phyloP scores from a whole-genome alignment of 2,797 vertebrate species.

The Etheostoma perlongum region DNA sequence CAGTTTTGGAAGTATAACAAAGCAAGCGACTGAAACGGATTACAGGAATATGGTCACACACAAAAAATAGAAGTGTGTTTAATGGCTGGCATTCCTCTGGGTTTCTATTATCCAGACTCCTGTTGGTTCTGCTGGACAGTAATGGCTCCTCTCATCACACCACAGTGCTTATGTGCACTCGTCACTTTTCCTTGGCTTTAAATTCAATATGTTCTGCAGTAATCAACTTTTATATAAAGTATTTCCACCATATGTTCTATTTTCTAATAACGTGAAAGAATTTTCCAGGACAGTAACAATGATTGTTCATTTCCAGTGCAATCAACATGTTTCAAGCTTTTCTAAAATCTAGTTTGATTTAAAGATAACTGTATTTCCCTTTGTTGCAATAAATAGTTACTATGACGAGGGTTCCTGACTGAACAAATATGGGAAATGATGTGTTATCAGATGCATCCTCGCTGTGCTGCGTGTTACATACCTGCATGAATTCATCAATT shows the following conservation, averaged over 20 bases:
- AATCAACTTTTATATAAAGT: neutral
- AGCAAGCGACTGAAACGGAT: neutral
- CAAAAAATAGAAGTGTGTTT: neutral
- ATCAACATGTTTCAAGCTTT: neutral
- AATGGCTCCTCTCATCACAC: slow-evolving; percentile 11
- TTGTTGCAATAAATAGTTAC: too few species aligned
- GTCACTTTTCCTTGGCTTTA: neutral
- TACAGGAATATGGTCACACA: neutral
- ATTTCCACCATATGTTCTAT: too few species aligned
- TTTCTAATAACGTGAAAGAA: neutral
- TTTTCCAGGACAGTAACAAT: neutral
- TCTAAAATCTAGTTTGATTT: neutral
- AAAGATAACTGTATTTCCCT: too few species aligned
- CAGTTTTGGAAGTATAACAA: neutral
- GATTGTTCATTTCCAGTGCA: neutral
- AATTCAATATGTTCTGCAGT: neutral
- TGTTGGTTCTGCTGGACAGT: slow-evolving; percentile 27
- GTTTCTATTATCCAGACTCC: slow-evolving; percentile 32
- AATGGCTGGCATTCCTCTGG: neutral
- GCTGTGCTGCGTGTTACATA: slow-evolving; percentile 54
- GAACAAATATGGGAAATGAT: neutral
- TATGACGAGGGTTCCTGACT: too few species aligned
- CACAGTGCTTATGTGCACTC: neutral
- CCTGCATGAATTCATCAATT: slow-evolving; percentile 96
- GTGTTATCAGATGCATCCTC: neutral